Base-by-base conservation (phyloP, 2,888 invertebrate genomes). In the Athripsodes cinereus region DNA sequence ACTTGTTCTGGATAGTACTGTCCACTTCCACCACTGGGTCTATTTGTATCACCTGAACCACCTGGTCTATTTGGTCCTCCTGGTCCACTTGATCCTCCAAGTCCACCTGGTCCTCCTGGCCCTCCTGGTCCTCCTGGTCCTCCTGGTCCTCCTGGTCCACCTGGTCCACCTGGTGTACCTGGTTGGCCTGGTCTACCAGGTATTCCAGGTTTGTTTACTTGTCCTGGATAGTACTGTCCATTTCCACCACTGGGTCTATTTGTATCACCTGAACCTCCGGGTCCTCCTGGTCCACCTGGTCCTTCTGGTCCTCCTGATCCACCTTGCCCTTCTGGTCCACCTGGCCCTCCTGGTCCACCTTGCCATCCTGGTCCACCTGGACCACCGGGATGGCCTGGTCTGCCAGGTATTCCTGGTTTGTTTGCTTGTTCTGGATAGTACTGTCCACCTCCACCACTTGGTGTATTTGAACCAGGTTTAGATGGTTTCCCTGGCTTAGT, bases 401-500 rank as follows among this genome's bases (percentile, higher is more conserved):
- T 18, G 6, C 46, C 46, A 8, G 46, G 46, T 10, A n/a, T n/a
- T 22, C 59, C 59, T 10, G 62, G 52, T 31, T 18, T 47, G 48
- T 68, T 68, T 53, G 66, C 68, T 46, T 58, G 54, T 3, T 67
- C 67, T 40, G 67, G 61, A 22, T 47, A 6, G 40, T 52, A 51
- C 31, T 2, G 60, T 50, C 22, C 21, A 61, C 60, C 65, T 5
- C 66, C 64, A 11, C 21, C 22, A 21, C 61, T 58, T 20, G 57
- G 46, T n/a, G 40, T 64, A 19, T 58, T 61, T 31, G 66, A n/a
- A n/a, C 3, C 26, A 26, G 26, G 26, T 10, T 26, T 26, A 26
- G 3, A 10, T 3, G 26, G 26, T 26, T 26, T 68, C 62, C 74
- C 72, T 57, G 73, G 72, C 62, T 72, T 70, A 10, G 70, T 64